phyloP scores from a whole-genome alignment of 2,113 vertebrate species.

The Brachypodius melanocephalos region DNA sequence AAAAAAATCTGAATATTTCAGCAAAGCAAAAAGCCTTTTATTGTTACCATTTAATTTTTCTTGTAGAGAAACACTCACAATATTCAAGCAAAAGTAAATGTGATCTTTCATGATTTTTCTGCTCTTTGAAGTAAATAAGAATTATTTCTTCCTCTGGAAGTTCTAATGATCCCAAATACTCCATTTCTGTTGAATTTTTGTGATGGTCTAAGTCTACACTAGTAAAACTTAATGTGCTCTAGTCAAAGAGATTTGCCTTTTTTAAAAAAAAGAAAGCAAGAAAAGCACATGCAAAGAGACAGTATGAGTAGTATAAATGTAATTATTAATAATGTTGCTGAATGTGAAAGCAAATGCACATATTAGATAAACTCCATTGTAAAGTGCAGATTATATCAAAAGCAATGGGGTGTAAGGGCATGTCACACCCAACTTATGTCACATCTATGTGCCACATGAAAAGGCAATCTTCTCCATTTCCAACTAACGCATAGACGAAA shows the following conservation, averaged over 20 bases:
- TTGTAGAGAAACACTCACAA: not conserved
- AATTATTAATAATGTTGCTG: not conserved
- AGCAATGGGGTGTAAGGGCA: fast-evolving
- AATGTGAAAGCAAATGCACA: not conserved
- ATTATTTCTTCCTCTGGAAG: not conserved
- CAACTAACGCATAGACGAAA: not conserved
- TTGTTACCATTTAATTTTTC: not conserved
- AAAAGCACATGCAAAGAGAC: not conserved
- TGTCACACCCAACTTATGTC: not conserved
- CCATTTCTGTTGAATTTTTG: not conserved
- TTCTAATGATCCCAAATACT: not conserved
- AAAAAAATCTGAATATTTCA: not conserved
- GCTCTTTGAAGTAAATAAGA: not conserved
- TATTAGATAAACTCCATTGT: not conserved
- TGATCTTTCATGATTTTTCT: not conserved
- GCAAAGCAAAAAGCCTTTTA: not conserved
- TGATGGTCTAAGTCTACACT: not conserved
- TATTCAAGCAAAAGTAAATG: not conserved
- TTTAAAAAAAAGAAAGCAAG: not conserved
- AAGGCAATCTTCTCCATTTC: not conserved
- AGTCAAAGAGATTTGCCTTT: not conserved
- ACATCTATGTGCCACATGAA: fast-evolving
- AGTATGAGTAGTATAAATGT: not conserved
- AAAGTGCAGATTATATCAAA: not conserved
- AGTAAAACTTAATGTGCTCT: not conserved